Evolutionary conservation across 1,140 invertebrate species (phyloP), one percentile per base, ranked within the genome.

Genomic region (Hypothenemus hampei): DNA sequence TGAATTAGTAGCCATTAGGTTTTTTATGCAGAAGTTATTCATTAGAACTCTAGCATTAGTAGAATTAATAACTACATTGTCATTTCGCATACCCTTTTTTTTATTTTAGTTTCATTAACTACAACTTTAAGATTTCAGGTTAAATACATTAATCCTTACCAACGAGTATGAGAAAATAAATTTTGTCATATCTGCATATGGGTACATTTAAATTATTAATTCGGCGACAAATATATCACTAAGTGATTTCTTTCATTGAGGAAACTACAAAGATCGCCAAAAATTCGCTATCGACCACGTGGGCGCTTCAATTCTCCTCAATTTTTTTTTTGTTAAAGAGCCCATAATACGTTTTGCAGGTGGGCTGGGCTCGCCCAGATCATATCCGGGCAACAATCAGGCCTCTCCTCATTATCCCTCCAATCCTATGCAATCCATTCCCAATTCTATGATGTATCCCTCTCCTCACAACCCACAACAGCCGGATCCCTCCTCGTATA

Each of bases 311-410:
- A 6, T 35, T 31, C 31, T 11, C 63, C 18, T 21, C 40, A 8
- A 7, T 43, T 18, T 43, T 43, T 43, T 15, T 43, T 37, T n/a
- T 29, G 6, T 29, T 29, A 29, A 37, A 37, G 35, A 11, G 11
- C 11, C 15, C 35, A 16, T 16, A n/a, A n/a, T n/a, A 8, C 40
- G 62, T 67, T 58, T 79, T 79, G 61, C 77, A 79, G 77, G 78
- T 79, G 78, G 77, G 63, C 72, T 79, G 65, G 74, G 73, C 64
- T 79, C 78, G 63, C 77, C 77, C 62, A 73, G 78, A 67, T 65
- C 64, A 61, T 70, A 68, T 56, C 43, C 55, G 40, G 67, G 72
- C 61, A 70, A 70, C 61, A 71, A 71, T 61, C 76, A 77, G 68
- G 73, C 76, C 63, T 73, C 76, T 39, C 67, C 73, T 55, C 65